Conservation (phyloP, 1,140 invertebrate species). For the Procambarus clarkii region DNA sequence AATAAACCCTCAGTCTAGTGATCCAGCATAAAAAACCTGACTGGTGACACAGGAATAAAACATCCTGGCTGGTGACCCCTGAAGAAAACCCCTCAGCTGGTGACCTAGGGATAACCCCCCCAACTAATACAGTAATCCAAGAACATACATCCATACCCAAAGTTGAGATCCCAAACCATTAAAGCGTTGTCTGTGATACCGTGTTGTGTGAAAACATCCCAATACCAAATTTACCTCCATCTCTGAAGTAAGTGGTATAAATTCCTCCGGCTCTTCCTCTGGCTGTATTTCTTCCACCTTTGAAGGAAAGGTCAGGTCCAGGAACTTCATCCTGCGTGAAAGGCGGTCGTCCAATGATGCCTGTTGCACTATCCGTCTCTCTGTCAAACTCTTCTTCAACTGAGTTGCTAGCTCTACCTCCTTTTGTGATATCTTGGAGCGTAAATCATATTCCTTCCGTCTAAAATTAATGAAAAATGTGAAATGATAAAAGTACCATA, state of each 20-base stretch:
- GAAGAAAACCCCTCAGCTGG: too few species aligned
- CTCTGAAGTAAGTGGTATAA: slow-evolving; percentile 8
- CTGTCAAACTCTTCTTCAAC: neutral
- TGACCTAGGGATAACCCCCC: too few species aligned
- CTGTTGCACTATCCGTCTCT: neutral
- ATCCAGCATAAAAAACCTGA: too few species aligned
- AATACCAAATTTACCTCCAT: slow-evolving; percentile 12
- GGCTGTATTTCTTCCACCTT: slow-evolving; percentile 21
- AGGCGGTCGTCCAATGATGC: slow-evolving; percentile 1
- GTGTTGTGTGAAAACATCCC: too few species aligned
- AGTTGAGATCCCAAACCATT: too few species aligned
- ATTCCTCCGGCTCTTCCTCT: neutral
- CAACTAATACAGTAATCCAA: too few species aligned
- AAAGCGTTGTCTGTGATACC: too few species aligned
- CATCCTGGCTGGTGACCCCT: too few species aligned
- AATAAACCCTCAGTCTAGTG: too few species aligned
- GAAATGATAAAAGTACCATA: too few species aligned
- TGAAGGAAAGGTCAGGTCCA: slow-evolving; percentile 19
- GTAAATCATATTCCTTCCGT: slow-evolving; percentile 4
- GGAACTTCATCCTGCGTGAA: slow-evolving; percentile 8
- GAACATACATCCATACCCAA: too few species aligned
- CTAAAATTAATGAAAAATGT: neutral
- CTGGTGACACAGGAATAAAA: too few species aligned
- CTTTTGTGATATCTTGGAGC: neutral
- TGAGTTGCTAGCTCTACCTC: neutral